phyloP scores from a whole-genome alignment of 2,888 invertebrate species.

The Ganaspis brasiliensis region DNA sequence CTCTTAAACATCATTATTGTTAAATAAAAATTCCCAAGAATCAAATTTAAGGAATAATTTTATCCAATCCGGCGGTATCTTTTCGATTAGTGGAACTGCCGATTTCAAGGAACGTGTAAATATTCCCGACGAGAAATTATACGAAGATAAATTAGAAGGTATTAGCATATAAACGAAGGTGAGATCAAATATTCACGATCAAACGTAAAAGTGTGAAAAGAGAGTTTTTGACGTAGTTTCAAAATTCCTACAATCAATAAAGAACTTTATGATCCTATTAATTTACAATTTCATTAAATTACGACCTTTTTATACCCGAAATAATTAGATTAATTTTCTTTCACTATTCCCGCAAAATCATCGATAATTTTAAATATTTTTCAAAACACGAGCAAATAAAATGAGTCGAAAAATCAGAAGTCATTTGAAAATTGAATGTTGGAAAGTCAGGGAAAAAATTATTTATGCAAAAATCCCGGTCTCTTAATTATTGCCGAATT shows the following conservation, averaged over 20 bases:
- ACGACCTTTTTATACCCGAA: neutral
- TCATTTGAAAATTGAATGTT: too few species aligned
- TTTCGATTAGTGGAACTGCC: constrained; percentile 71
- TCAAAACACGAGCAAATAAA: too few species aligned
- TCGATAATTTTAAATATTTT: too few species aligned
- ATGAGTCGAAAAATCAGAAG: too few species aligned
- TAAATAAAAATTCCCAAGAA: too few species aligned
- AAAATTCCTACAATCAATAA: neutral
- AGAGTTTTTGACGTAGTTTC: neutral
- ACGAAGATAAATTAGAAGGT: constrained; percentile 69
- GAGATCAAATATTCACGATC: constrained; percentile 38
- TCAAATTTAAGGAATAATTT: too few species aligned
- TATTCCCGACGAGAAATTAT: constrained; percentile 64
- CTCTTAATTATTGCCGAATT: constrained; percentile 23
- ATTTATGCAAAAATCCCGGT: constrained; percentile 12
- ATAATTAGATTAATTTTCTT: constrained; percentile 1
- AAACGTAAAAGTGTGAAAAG: constrained; percentile 39
- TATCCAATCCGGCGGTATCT: constrained; percentile 68
- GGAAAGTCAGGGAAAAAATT: too few species aligned
- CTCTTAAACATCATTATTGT: too few species aligned
- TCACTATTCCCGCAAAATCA: too few species aligned
- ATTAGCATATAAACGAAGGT: constrained; percentile 75
- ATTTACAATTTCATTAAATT: neutral
- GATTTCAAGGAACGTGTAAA: constrained; percentile 67
- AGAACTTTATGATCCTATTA: neutral